Evolutionary conservation across 2,888 invertebrate species (phyloP), one percentile per base, ranked within the genome.

Genomic region (Clunio marinus): DNA sequence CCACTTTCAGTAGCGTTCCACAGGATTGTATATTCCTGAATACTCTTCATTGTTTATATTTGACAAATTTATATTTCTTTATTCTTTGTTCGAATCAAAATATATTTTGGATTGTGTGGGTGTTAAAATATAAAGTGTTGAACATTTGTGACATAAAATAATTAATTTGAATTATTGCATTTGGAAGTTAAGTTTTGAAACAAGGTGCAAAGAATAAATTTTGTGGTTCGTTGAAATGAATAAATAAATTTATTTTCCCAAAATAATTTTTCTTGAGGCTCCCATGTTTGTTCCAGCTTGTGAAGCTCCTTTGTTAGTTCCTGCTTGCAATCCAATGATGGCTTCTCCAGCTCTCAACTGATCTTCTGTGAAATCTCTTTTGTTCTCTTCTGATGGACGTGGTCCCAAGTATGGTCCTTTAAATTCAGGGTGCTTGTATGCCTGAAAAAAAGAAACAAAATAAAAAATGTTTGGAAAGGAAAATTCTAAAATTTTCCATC

Each of bases 211-310:
- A n/a, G n/a, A n/a, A n/a, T n/a, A n/a, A n/a, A n/a, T n/a, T n/a
- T n/a, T n/a, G n/a, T n/a, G n/a, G n/a, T n/a, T n/a, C n/a, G n/a
- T n/a, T n/a, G n/a, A n/a, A n/a, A n/a, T n/a, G n/a, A n/a, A n/a
- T n/a, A n/a, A n/a, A n/a, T n/a, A 27, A 28, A 32, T 71, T 77
- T 79, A 89, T 80, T 89, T 89, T 77, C 89, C 89, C 70, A 91
- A 83, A 72, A 91, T 85, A 74, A 91, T 91, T 78, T 90, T 90
- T 73, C 91, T 84, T 55, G 88, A 85, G 25, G 89, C 88, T n/a
- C 93, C 93, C 73, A 93, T 91, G 82, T 80, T 93, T 77, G 91
- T 91, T 5, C 94, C 94, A 1, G 91, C 87, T 75, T 93, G 93
- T 35, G 86, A 88, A 8, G 93, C 93, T 13, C 89, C 86, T 73